phyloP scores from a whole-genome alignment of 92 coral and sea anemone species.

The Ricordea florida region DNA sequence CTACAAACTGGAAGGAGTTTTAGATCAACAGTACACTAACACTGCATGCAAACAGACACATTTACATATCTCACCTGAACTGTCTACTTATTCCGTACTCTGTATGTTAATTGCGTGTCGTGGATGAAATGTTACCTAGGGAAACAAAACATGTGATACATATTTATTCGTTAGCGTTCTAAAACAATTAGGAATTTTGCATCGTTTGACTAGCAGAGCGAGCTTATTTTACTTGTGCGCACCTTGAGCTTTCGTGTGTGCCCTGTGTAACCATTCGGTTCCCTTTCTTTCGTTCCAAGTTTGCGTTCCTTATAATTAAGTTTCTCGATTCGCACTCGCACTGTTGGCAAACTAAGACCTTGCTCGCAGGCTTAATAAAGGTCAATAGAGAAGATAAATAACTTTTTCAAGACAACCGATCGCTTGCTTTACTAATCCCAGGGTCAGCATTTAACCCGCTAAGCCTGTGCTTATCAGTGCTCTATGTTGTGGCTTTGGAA shows the following conservation, averaged over 20 bases:
- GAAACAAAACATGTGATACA: not conserved
- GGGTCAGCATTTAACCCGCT: not conserved
- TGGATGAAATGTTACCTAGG: not conserved
- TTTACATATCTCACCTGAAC: not conserved
- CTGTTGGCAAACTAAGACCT: not conserved
- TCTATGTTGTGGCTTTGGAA: not conserved
- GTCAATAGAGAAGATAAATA: not conserved
- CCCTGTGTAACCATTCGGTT: no score
- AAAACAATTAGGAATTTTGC: not conserved
- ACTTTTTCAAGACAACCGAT: not conserved
- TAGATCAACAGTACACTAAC: no score
- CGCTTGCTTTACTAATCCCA: not conserved
- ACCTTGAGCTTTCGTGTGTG: not conserved
- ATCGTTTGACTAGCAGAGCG: not conserved
- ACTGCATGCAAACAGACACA: no score
- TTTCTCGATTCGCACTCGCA: not conserved
- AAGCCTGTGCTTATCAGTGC: not conserved
- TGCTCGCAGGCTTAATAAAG: not conserved
- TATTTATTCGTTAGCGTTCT: not conserved
- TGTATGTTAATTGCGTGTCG: constrained; percentile 1
- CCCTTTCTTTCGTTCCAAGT: no score
- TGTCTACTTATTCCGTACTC: not conserved
- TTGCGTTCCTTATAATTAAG: not conserved
- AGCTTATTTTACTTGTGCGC: no score
- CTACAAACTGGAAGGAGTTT: no score